Conservation (phyloP, 1,140 invertebrate genomes). For the Drosophila serrata region DNA sequence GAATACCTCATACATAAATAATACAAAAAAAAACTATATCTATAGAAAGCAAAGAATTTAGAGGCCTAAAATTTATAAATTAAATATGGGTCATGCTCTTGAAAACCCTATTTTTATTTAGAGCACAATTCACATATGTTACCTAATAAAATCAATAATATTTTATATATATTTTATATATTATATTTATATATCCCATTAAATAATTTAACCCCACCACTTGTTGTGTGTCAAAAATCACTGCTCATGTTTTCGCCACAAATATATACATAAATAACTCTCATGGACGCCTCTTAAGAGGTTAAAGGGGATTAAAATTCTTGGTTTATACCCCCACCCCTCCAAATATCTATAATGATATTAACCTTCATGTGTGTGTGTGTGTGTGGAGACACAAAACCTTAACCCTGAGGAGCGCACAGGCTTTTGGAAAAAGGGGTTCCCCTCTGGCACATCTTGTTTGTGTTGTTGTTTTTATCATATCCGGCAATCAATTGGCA, state of each 20-base stretch:
- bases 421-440: background rate
- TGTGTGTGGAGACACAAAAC: slow-evolving; percentile 10
- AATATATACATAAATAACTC: background rate
- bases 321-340: background rate
- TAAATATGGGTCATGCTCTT: background rate
- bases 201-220: background rate
- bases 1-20: no score
- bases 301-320: slow-evolving; percentile 12
- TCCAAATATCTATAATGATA: background rate
- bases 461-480: slow-evolving; percentile 60
- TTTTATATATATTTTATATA: background rate
- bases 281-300: slow-evolving; percentile 1
- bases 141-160: background rate
- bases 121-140: background rate
- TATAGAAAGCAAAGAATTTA: no score
- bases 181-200: background rate
- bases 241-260: background rate
- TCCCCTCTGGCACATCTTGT: slow-evolving; percentile 44
- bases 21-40: no score
- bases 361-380: slow-evolving; percentile 10
- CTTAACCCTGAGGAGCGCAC: slow-evolving; percentile 30
- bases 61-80: background rate
- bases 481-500: slow-evolving; percentile 82
- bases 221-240: background rate
- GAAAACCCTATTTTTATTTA: background rate